These are phyloP conservation scores for Drosophila setosimentum DNA, from an alignment of 2,888 invertebrate species.

Conservation along the genomic window DNA sequence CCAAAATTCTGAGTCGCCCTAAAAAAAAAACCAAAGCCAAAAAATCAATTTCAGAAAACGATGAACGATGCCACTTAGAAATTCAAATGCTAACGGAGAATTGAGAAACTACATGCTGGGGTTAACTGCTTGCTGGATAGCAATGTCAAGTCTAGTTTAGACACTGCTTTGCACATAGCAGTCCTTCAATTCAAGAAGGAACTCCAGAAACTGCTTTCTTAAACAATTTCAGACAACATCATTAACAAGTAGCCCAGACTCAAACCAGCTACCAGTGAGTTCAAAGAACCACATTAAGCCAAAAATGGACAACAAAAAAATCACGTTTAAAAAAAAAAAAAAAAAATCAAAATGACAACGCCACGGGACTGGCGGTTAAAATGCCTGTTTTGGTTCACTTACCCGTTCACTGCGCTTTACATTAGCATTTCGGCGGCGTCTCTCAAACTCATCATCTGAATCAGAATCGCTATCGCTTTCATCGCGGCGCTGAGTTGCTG, in stretches of 20 bases:
- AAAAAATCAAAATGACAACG: constrained; percentile 1
- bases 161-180: constrained; percentile 1
- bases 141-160: not conserved
- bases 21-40: not conserved
- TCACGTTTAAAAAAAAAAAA: constrained; percentile 20
- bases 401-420: constrained; percentile 77
- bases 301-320: constrained; percentile 18
- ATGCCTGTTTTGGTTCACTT: constrained; percentile 44
- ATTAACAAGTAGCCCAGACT: constrained; percentile 6
- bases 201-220: not conserved
- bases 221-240: not conserved
- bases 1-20: constrained; percentile 89
- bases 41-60: not conserved
- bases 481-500: constrained; percentile 67
- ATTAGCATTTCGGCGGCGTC: constrained; percentile 67
- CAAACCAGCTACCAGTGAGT: constrained; percentile 20
- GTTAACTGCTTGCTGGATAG: not conserved
- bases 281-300: constrained; percentile 51
- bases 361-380: constrained; percentile 36
- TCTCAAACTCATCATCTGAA: constrained; percentile 86
- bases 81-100: not conserved
- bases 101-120: not conserved
- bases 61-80: not conserved
- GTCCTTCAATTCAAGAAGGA: not conserved
- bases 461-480: constrained; percentile 87